These are phyloP conservation scores for Orbicella faveolata DNA, from an alignment of 64 coral and sea anemone species.

Conservation along the genomic window DNA sequence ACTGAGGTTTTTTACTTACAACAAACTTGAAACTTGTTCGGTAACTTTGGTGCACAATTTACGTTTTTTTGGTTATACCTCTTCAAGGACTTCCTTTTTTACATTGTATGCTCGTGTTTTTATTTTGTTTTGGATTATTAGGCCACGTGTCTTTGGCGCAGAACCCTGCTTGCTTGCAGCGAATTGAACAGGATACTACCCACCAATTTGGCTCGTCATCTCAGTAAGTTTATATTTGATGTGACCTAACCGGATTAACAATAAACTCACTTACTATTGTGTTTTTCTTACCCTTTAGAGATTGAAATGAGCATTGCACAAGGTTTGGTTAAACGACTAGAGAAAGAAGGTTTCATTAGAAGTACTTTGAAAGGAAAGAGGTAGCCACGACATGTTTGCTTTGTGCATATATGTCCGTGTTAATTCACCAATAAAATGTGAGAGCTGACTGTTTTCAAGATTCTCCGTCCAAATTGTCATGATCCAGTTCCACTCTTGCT, in stretches of 20 bases:
- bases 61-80: too few relatives aligned
- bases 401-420: too few relatives aligned
- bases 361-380: conserved; percentile 90
- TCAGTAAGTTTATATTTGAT: conserved; percentile 63
- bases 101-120: not conserved
- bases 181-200: conserved; percentile 90
- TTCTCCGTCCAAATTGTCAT: too few relatives aligned
- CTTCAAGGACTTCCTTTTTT: too few relatives aligned
- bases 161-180: conserved; percentile 79
- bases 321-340: conserved; percentile 82
- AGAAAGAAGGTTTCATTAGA: conserved; percentile 95
- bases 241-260: not conserved
- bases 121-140: conserved; percentile 23
- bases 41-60: too few relatives aligned
- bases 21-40: too few relatives aligned
- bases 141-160: conserved; percentile 85
- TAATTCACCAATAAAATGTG: too few relatives aligned
- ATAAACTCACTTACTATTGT: not conserved
- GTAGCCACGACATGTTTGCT: conserved; percentile 18
- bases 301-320: conserved; percentile 88
- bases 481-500: too few relatives aligned
- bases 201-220: conserved; percentile 70
- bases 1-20: too few relatives aligned
- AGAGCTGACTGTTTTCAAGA: too few relatives aligned
- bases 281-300: conserved; percentile 25